Evolutionary conservation across 2,797 vertebrate species (phyloP).

Genomic region (Sebastes iracundus): DNA sequence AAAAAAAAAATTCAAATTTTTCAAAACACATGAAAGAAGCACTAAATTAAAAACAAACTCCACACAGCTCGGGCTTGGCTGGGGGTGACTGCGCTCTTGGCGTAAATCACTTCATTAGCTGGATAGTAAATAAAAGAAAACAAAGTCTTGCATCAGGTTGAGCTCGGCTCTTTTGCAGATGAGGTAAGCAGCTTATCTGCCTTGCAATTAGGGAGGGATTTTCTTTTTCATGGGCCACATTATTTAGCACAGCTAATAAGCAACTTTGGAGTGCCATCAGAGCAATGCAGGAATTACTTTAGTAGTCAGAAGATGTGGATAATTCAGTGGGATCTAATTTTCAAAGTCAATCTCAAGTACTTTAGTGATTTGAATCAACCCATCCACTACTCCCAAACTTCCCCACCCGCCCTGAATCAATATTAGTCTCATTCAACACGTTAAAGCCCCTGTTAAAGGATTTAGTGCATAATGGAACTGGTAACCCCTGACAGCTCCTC

Average conservation of each 20-base stretch:
- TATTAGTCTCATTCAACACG: conserved; percentile 78
- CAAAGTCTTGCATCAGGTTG: conserved; percentile 41
- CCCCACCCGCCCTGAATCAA: conserved; percentile 70
- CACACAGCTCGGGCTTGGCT: not conserved
- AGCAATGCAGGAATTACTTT: conserved; percentile 27
- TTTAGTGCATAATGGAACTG: conserved; percentile 73
- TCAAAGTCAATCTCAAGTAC: conserved; percentile 27
- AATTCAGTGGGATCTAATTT: conserved; percentile 39
- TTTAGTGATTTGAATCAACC: conserved; percentile 57
- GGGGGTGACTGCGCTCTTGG: conserved; percentile 23
- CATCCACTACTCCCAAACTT: conserved; percentile 42
- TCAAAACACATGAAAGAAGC: not conserved
- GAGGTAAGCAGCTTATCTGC: conserved; percentile 61
- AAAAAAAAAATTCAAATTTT: too few relatives aligned
- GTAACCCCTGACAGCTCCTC: conserved; percentile 75
- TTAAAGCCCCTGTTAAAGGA: conserved; percentile 77
- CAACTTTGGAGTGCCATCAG: conserved; percentile 16
- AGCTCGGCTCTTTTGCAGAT: conserved; percentile 28
- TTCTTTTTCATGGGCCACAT: conserved; percentile 31
- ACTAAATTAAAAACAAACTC: conserved; percentile 10
- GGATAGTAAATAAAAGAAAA: conserved; percentile 47
- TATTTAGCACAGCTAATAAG: conserved; percentile 47
- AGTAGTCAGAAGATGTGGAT: conserved; percentile 8
- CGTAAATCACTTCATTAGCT: conserved; percentile 54
- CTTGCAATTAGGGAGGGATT: conserved; percentile 62